Conservation (phyloP, 2,888 invertebrate genomes). For the Hypomecis atomaria region DNA sequence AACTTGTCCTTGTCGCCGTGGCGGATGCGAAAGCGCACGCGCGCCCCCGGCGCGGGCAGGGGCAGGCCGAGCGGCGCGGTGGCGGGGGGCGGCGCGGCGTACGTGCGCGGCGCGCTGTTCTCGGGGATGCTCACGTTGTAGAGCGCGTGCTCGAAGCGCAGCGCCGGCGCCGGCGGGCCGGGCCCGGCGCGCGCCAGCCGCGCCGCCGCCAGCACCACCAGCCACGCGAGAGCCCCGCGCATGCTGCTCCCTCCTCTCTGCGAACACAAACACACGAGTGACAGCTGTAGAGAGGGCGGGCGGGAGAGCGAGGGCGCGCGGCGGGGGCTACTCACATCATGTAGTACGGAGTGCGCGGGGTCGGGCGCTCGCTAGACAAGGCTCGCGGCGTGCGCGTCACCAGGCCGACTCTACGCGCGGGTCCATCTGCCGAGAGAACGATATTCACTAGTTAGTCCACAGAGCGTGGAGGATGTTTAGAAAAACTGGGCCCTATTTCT, state of each 20-base stretch:
- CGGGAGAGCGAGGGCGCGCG: background rate
- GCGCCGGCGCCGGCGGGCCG: constrained; percentile 41
- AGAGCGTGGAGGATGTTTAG: too few relatives aligned
- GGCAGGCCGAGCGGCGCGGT: constrained; percentile 93
- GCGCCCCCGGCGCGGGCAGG: constrained; percentile 66
- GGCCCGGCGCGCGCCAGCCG: constrained; percentile 63
- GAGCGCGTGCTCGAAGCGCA: constrained; percentile 88
- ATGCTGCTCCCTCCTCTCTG: constrained; percentile 11
- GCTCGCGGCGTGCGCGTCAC: background rate
- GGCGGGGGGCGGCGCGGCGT: constrained; percentile 88
- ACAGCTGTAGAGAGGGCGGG: background rate
- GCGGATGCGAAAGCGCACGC: constrained; percentile 93
- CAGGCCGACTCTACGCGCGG: too few relatives aligned
- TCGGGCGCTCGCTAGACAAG: background rate
- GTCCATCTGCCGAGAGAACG: background rate
- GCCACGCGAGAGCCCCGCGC: constrained; percentile 56
- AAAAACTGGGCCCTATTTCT: too few relatives aligned
- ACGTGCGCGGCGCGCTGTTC: constrained; percentile 96
- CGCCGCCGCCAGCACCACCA: constrained; percentile 66
- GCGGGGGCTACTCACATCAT: constrained; percentile 1
- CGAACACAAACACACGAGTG: background rate
- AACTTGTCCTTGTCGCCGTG: constrained; percentile 95
- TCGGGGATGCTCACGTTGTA: constrained; percentile 97
- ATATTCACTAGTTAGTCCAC: background rate
- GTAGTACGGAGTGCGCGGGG: background rate